Conservation (phyloP, 2,888 invertebrate genomes). For the Lepetodrilus schrolli region DNA sequence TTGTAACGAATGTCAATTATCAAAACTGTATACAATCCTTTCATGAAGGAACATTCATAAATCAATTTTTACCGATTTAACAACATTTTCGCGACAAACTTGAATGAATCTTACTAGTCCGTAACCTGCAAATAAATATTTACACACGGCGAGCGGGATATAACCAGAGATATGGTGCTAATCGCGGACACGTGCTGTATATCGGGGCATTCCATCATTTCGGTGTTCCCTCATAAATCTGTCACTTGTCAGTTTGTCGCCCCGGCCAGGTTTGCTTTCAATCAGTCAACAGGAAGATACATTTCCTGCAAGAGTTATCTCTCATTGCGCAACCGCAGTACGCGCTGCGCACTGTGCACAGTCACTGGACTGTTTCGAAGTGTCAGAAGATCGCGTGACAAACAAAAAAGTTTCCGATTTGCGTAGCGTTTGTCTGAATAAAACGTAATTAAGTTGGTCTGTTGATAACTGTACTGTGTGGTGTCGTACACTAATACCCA, state of each 20-base stretch:
- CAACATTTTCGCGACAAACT: no score
- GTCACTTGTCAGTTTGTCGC: constrained; percentile 3
- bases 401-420: neutral
- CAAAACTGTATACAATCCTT: no score
- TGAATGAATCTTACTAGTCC: no score
- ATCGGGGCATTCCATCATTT: neutral
- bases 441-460: no score
- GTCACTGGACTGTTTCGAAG: neutral
- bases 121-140: neutral
- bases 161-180: neutral
- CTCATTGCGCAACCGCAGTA: constrained; percentile 23
- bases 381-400: neutral
- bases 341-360: neutral
- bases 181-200: neutral
- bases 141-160: neutral
- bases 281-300: neutral
- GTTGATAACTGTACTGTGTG: no score
- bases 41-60: no score
- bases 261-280: neutral
- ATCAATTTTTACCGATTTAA: no score
- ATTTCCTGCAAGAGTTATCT: constrained; percentile 7
- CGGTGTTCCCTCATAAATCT: constrained; percentile 8
- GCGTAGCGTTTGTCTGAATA: no score
- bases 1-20: no score
- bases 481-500: no score